Base-by-base conservation (phyloP, 1,140 invertebrate species). In the Scylla paramamosain region DNA sequence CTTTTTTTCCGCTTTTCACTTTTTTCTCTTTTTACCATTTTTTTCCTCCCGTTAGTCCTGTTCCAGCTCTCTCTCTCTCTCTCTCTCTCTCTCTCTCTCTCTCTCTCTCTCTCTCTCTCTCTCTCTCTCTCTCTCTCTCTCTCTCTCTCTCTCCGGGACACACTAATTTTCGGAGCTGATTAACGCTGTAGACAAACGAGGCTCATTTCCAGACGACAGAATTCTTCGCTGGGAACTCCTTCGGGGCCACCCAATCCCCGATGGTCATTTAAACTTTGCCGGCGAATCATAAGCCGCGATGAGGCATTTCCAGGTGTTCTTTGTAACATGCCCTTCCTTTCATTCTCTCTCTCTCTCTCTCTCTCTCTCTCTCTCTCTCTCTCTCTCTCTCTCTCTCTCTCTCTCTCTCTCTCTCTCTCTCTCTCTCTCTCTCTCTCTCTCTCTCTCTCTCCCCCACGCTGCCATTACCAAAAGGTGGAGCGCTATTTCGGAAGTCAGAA, bases 231-330 rank as follows among this genome's bases (percentile, higher is more conserved):
- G 46, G 89, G n/a, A 32, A 8, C 28, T 16, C 28, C 46, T 10
- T 28, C n/a, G 46, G 89, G 45, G 88, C n/a, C 89, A 46, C 29
- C 89, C 48, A 28, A 89, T 89, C 89, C 89, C 46, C 89, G n/a
- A 28, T 29, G 89, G 31, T 91, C 89, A 59, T 91, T 91, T 59
- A 91, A 91, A 91, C 46, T 91, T 91, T 59, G 89, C 89, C 89
- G 10, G 59, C 46, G 89, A 59, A 91, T 91, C 89, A 91, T 91
- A 91, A 91, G 89, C 3, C 48, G 48, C n/a, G 48, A 91, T 91
- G 89, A 91, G 89, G 46, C 46, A 59, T 28, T 59, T 91, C 31
- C 28, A 59, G 89, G 89, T 39, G 29, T 16, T 20, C 8, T 32
- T 28, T 46, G 10, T 87, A 32, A 32, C 12, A 4, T 7, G 0